These are phyloP conservation scores for Zaprionus vittiger DNA, from an alignment of 1,140 invertebrate species.

Conservation along the genomic window DNA sequence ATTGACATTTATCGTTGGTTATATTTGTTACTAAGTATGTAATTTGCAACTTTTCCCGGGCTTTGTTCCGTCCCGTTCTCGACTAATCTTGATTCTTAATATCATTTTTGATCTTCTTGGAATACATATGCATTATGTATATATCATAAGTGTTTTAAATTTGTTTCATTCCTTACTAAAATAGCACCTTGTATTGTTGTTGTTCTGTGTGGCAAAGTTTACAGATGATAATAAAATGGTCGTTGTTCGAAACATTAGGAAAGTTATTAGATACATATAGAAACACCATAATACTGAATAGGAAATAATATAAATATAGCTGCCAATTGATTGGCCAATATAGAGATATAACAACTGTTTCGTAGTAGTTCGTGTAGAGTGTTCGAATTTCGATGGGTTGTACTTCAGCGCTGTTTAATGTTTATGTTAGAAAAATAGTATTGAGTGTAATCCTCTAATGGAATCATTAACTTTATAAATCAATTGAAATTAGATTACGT, in stretches of 20 bases:
- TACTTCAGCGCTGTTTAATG: neutral
- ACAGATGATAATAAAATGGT: slow-evolving; percentile 57
- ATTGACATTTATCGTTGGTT: slow-evolving; percentile 81
- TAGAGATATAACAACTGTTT: slow-evolving; percentile 19
- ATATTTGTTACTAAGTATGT: slow-evolving; percentile 51
- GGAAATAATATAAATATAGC: slow-evolving; percentile 51
- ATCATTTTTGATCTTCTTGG: slow-evolving; percentile 71
- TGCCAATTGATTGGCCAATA: slow-evolving; percentile 23
- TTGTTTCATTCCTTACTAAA: slow-evolving; percentile 58
- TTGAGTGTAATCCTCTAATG: neutral
- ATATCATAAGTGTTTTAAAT: slow-evolving; percentile 62
- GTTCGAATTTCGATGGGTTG: slow-evolving; percentile 13
- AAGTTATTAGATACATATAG: slow-evolving; percentile 39
- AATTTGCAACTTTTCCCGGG: slow-evolving; percentile 57
- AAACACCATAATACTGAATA: slow-evolving; percentile 59
- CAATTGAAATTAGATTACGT: neutral
- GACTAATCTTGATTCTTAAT: slow-evolving; percentile 45
- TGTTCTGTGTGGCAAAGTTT: slow-evolving; percentile 61
- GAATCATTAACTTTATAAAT: neutral
- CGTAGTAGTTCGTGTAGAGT: slow-evolving; percentile 5
- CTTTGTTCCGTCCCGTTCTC: slow-evolving; percentile 3
- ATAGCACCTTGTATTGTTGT: slow-evolving; percentile 78
- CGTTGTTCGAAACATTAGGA: slow-evolving; percentile 60
- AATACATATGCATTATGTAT: slow-evolving; percentile 36
- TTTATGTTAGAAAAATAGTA: slow-evolving; percentile 30